Evolutionary conservation across 1,140 invertebrate genomes (phyloP), one percentile per base, ranked within the genome.

Genomic region (Riptortus pedestris): DNA sequence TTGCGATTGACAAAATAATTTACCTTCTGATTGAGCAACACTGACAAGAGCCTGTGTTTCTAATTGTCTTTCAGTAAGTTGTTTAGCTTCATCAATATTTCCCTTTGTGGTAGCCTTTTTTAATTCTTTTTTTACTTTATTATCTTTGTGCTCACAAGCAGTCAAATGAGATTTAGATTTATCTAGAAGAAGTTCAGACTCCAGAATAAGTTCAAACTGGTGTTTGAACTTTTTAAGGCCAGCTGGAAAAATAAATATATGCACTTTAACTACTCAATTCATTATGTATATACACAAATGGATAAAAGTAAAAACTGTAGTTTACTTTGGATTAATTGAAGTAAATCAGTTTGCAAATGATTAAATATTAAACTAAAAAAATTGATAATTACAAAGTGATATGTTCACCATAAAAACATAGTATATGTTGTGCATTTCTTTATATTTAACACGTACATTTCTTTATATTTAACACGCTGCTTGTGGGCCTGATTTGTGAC

Each of bases 161-260:
- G 68, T 69, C 71, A 78, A 70, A 58, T 77, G 73, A 65, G 75
- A 73, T 68, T 76, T 75, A 4, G 74, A 75, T 45, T 74, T 73
- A 63, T 75, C 74, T 0, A 79, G 72, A 67, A 77, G 75, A 65
- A 74, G 77, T 71, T 81, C 79, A 52, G 77, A 77, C 71, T 79
- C 78, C 7, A 80, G 69, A 52, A 81, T 75, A 71, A 79, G 71
- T 67, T 80, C 78, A 72, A 77, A 79, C 70, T 79, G 75, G 62
- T 75, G 71, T 64, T 73, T 72, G 63, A 78, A 79, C 20, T 77
- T 77, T 68, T 79, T 79, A 29, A 80, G 63, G 28, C 74, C 71
- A 38, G 77, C 79, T 79, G 31, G 29, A 62, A 62, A 2, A 55
- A 55, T 27, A 24, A 55, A 55, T 24, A 24, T 7, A 38, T 38